These are phyloP conservation scores for Microcebus lehilahytsara DNA, from an alignment of 2,113 vertebrate species.

Conservation along the genomic window DNA sequence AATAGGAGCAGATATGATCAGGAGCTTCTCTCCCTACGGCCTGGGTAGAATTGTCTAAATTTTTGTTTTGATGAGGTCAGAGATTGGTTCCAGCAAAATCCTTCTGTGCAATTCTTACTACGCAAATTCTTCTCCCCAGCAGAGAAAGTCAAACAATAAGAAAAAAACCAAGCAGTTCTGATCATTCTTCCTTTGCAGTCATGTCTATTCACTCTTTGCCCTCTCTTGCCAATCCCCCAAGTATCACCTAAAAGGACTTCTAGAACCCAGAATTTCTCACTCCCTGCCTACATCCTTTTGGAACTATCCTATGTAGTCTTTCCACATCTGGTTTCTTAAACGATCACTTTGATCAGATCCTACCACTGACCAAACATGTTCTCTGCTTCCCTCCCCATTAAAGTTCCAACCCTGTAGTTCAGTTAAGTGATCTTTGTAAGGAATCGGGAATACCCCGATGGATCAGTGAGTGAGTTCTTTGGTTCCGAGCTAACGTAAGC, in stretches of 20 bases:
- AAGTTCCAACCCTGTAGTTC: neutral
- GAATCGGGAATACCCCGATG: fast-evolving
- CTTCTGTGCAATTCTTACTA: neutral
- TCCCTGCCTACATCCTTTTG: neutral
- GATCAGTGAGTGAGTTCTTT: too few species aligned
- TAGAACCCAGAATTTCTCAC: neutral
- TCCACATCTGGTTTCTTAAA: neutral
- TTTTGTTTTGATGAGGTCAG: neutral
- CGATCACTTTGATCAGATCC: neutral
- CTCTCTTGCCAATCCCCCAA: neutral
- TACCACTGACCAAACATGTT: neutral
- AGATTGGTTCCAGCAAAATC: neutral
- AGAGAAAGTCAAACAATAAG: neutral
- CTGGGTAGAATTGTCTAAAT: neutral
- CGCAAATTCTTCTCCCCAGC: neutral
- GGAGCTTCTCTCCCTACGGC: neutral
- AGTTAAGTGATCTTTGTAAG: neutral
- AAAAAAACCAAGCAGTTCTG: neutral
- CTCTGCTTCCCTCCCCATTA: neutral
- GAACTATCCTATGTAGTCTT: neutral
- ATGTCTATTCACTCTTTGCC: too few species aligned
- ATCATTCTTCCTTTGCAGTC: fast-evolving
- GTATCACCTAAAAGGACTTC: too few species aligned
- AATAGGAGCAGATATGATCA: neutral
- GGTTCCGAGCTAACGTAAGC: neutral